Evolutionary conservation across 2,113 vertebrate species (phyloP), one percentile per base, ranked within the genome.

Genomic region (Chionis minor): DNA sequence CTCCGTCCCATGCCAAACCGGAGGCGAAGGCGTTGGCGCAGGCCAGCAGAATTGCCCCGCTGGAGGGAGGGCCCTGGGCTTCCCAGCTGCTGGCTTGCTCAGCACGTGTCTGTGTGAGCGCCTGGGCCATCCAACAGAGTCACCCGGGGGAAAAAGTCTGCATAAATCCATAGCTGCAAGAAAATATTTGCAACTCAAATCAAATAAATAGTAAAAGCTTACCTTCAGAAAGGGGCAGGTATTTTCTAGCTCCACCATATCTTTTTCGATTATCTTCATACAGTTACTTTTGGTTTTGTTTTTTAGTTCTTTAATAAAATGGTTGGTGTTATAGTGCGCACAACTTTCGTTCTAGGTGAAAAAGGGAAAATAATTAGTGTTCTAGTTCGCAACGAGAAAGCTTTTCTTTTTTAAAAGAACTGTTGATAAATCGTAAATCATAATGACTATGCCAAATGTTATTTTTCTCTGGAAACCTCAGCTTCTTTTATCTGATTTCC

Each of bases 251-350:
- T 0, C 13, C 69, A 13, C 0, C 94, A 97, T 47, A 1, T 8
- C 65, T 24, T 0, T 4, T 51, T 63, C n/a, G n/a, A 97, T 73
- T 44, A 0, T 16, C 26, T 3, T 61, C 61, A 87, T 56, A 11
- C 96, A 97, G 0, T 2, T 21, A 8, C 2, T 0, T 0, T 0
- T 3, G 14, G 5, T 0, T 11, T 75, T 27, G 19, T 22, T 92
- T 10, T 33, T 0, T 4, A 97, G 70, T 18, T 35, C 81, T 0
- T 12, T 1, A 42, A 96, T 87, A 30, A 96, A 97, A 4, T 3
- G 4, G 21, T 90, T 2, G 0, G n/a, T 32, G 22, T 20, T 91
- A 1, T 1, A 4, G n/a, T 72, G 66, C 19, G 95, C 94, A 59
- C 96, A 97, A 0, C 0, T 9, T 47, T 0, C 0, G 2, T 4